These are phyloP conservation scores for Leucoptera coffeella DNA, from an alignment of 2,888 invertebrate species.

Conservation along the genomic window DNA sequence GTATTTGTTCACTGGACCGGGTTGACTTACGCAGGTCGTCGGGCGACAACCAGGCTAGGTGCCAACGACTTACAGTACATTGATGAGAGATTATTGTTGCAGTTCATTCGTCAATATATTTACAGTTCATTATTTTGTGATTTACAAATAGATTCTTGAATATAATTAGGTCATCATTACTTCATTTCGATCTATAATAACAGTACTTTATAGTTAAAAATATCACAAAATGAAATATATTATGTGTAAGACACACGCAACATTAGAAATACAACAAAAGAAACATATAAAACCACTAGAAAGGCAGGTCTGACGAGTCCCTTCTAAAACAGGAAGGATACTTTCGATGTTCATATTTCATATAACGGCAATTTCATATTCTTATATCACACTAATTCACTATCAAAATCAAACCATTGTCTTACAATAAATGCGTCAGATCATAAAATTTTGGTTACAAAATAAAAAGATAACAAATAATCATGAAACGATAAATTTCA, in stretches of 20 bases:
- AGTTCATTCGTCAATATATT: slow-evolving; percentile 51
- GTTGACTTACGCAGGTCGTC: slow-evolving; percentile 42
- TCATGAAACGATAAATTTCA: slow-evolving; percentile 46
- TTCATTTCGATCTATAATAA: slow-evolving; percentile 52
- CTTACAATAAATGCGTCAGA: slow-evolving; percentile 56
- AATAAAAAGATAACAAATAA: slow-evolving; percentile 49
- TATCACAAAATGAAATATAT: slow-evolving; percentile 57
- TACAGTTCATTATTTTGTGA: slow-evolving; percentile 55
- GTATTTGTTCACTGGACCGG: slow-evolving; percentile 54
- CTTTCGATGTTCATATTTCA: slow-evolving; percentile 53
- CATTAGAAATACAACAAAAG: slow-evolving; percentile 53
- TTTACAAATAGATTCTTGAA: slow-evolving; percentile 56
- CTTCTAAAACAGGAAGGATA: slow-evolving; percentile 55
- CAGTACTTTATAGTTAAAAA: slow-evolving; percentile 56
- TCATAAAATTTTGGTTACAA: slow-evolving; percentile 51
- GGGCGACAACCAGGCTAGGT: slow-evolving; percentile 18
- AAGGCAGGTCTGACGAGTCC: slow-evolving; percentile 51
- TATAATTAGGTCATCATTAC: slow-evolving; percentile 53
- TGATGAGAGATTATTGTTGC: slow-evolving; percentile 46
- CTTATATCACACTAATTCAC: slow-evolving; percentile 52
- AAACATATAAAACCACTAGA: slow-evolving; percentile 51
- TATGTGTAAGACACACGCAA: slow-evolving; percentile 56
- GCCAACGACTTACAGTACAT: slow-evolving; percentile 40
- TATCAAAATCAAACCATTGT: slow-evolving; percentile 52
- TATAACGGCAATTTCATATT: slow-evolving; percentile 51